Evolutionary conservation across 64 coral and sea anemone genomes (phyloP).

Genomic region (Montipora capricornis): DNA sequence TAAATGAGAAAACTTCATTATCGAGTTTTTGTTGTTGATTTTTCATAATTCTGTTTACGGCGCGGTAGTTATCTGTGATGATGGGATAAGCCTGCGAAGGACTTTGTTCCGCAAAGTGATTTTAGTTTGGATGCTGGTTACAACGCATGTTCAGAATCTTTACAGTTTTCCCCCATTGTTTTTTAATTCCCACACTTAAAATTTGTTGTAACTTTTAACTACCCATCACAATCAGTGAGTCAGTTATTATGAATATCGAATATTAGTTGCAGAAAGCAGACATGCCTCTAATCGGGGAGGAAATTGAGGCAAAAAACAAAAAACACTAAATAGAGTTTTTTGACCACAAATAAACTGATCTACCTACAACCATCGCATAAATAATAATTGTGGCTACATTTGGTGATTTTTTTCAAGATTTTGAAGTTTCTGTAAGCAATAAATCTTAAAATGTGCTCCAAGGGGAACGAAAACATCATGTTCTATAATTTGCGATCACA

Average conservation of each 20-base stretch:
- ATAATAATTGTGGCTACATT: slow-evolving; percentile 32
- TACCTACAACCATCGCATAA: not conserved
- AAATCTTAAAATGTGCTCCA: not conserved
- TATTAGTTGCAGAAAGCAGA: too few species aligned
- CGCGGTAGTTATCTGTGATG: not conserved
- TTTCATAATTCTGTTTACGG: slow-evolving; percentile 1
- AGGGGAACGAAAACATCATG: not conserved
- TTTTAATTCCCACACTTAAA: not conserved
- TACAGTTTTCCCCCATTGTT: too few species aligned
- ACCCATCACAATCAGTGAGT: slow-evolving; percentile 30
- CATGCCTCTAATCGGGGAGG: not conserved
- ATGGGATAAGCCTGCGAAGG: slow-evolving; percentile 3
- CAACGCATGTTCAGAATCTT: not conserved
- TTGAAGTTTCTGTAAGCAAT: slow-evolving; percentile 30
- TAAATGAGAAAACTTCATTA: not conserved
- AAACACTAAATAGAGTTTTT: not conserved
- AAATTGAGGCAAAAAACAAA: not conserved
- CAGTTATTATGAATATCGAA: not conserved
- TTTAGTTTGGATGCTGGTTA: not conserved
- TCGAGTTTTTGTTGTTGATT: not conserved
- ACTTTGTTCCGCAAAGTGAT: slow-evolving; percentile 13
- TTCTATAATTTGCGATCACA: not conserved
- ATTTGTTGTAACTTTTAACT: not conserved
- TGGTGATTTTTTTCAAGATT: not conserved
- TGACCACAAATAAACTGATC: slow-evolving; percentile 37